Percentiles rank a stretch among this genome's conserved stretches.
Evolutionary conservation across 2,797 vertebrate genomes (phyloP).

Genomic region (Crocidura indochinensis): DNA sequence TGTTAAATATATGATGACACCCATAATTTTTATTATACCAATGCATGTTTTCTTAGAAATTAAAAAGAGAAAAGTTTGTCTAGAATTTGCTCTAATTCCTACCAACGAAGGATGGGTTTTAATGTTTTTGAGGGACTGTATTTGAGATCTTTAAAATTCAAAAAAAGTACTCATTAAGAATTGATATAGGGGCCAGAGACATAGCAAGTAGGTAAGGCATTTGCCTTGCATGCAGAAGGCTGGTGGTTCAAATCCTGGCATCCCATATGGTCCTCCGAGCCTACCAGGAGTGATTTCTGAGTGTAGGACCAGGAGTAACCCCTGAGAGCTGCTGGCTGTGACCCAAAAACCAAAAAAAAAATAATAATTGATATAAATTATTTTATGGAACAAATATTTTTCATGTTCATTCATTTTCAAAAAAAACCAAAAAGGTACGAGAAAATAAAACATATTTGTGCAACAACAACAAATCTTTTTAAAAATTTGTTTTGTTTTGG

Average conservation of each 20-base stretch:
- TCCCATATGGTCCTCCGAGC: too few relatives aligned
- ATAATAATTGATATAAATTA: neutral
- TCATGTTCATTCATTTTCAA: conserved; percentile 16
- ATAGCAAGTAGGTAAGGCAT: too few relatives aligned
- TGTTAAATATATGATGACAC: neutral
- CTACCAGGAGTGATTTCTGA: too few relatives aligned
- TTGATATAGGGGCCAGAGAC: too few relatives aligned
- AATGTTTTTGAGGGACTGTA: neutral
- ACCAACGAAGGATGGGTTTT: neutral
- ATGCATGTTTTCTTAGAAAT: neutral
- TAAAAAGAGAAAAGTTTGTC: neutral
- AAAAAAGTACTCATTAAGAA: neutral
- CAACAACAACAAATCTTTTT: neutral
- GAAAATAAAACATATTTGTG: neutral
- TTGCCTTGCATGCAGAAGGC: too few relatives aligned
- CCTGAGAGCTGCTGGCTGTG: too few relatives aligned
- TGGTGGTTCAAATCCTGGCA: too few relatives aligned
- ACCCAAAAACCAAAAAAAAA: too few relatives aligned
- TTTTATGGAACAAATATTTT: neutral
- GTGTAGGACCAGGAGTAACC: too few relatives aligned
- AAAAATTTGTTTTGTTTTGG: conserved; percentile 33
- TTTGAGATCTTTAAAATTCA: neutral
- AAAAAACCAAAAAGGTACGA: neutral
- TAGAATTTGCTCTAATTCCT: neutral
- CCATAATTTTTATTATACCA: neutral